These are phyloP conservation scores for Trichechus manatus DNA, from an alignment of 2,113 vertebrate species.

Conservation along the genomic window DNA sequence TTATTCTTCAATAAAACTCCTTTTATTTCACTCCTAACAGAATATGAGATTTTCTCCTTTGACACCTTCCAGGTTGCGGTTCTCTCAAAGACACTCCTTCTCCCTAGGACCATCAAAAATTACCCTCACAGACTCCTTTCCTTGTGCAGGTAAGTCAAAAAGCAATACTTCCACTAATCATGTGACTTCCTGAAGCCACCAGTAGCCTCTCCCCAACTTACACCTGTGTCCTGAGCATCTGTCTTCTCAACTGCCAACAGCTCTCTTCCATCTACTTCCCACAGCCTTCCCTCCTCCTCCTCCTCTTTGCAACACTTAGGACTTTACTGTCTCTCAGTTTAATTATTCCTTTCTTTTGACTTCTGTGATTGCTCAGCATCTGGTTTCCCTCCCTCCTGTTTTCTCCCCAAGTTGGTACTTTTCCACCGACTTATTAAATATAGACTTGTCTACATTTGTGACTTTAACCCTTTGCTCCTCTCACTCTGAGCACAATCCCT, in stretches of 20 bases:
- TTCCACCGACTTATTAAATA: neutral
- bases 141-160: neutral
- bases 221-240: neutral
- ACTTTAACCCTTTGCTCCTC: neutral
- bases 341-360: slow-evolving; percentile 20
- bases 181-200: neutral
- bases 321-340: neutral
- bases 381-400: neutral
- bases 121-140: neutral
- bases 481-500: neutral
- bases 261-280: neutral
- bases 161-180: neutral
- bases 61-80: neutral
- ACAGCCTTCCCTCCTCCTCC: neutral
- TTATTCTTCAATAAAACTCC: no score
- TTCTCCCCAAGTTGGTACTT: neutral
- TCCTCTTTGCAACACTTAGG: neutral
- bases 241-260: neutral
- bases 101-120: neutral
- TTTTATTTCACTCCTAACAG: no score
- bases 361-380: neutral
- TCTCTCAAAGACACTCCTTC: neutral
- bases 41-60: no score
- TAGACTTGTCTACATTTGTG: neutral
- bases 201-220: neutral